Percentiles rank a stretch among this genome's conserved stretches.
Conservation (phyloP, 92 coral and sea anemone species). For the Bergia puertoricense region DNA sequence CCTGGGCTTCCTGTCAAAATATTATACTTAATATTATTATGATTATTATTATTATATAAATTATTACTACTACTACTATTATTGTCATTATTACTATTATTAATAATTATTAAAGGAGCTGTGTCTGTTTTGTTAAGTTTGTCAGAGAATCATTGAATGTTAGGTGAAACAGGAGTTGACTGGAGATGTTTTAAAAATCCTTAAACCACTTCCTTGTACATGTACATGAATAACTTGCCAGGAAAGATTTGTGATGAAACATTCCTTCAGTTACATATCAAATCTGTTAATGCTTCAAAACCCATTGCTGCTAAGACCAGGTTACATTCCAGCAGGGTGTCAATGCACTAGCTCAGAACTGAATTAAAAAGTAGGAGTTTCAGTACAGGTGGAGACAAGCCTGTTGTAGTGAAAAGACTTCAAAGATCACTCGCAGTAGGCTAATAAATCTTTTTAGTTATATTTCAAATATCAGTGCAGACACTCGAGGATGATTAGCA, state of each 20-base stretch:
- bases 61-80: conserved; percentile 3
- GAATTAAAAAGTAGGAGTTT: conserved; percentile 8
- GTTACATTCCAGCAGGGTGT: background rate
- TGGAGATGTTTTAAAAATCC: background rate
- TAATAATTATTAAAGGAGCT: conserved; percentile 34
- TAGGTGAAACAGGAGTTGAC: background rate
- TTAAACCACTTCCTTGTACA: conserved; percentile 8
- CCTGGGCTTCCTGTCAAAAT: too few species aligned
- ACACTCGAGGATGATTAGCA: background rate
- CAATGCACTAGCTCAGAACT: background rate
- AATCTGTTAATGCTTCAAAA: background rate
- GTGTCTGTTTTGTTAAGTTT: conserved; percentile 4
- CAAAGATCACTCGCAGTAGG: conserved; percentile 1
- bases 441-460: background rate
- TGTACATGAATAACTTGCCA: background rate
- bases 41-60: too few species aligned
- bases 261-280: background rate
- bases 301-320: background rate
- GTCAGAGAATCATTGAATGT: conserved; percentile 7
- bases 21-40: too few species aligned
- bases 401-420: conserved; percentile 9
- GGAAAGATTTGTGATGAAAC: conserved; percentile 6
- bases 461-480: background rate
- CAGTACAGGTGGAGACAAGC: background rate
- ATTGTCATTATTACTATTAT: conserved; percentile 47